Evolutionary conservation across 2,888 invertebrate genomes (phyloP).

Genomic region (Aradus depressus): DNA sequence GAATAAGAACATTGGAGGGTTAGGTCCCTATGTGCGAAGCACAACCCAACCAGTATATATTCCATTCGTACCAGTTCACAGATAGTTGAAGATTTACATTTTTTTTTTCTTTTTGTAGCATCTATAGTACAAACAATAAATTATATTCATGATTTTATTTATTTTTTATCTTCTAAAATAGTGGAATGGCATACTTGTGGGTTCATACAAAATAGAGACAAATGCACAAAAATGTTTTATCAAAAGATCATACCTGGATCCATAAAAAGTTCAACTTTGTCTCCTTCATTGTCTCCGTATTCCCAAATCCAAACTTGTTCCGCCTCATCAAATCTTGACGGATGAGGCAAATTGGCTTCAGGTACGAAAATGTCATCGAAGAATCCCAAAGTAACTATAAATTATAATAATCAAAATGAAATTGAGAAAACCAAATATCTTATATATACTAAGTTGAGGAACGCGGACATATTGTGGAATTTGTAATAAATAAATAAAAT

Average conservation of each 20-base stretch:
- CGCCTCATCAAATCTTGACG: conserved; percentile 81
- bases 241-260: conserved; percentile 54
- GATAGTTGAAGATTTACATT: too few relatives aligned
- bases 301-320: conserved; percentile 97
- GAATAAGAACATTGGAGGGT: too few relatives aligned
- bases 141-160: not conserved
- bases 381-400: conserved; percentile 82
- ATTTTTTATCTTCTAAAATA: not conserved
- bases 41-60: too few relatives aligned
- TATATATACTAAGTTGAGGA: too few relatives aligned
- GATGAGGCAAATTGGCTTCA: conserved; percentile 80
- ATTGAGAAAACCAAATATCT: too few relatives aligned
- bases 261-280: conserved; percentile 86
- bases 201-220: conserved; percentile 1
- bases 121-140: not conserved
- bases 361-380: conserved; percentile 95
- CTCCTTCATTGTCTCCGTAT: conserved; percentile 70
- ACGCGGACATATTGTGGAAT: too few relatives aligned
- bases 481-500: too few relatives aligned
- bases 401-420: too few relatives aligned
- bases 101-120: too few relatives aligned
- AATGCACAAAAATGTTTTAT: not conserved
- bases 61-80: too few relatives aligned
- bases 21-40: too few relatives aligned
- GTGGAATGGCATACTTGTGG: not conserved